Conservation (phyloP, 1,140 invertebrate genomes). For the Leptinotarsa defecta region DNA sequence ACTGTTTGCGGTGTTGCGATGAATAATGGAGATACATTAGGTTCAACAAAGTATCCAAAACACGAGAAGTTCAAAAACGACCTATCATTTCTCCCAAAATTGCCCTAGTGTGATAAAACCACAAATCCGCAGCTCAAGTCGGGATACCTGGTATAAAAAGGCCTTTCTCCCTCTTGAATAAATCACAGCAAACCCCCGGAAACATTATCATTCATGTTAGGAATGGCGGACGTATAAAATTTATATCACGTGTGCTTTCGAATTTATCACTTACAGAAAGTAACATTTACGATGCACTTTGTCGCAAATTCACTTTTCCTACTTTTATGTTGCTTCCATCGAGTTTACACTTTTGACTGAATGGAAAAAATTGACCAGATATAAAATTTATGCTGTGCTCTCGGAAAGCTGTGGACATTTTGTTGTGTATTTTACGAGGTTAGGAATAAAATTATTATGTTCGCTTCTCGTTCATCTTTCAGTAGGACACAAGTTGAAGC, state of each 20-base stretch:
- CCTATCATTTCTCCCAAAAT: no score
- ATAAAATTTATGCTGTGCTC: not conserved
- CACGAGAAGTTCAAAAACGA: no score
- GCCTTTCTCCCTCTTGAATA: not conserved
- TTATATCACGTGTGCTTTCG: slow-evolving; percentile 9
- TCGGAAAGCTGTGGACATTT: not conserved
- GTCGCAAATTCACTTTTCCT: slow-evolving; percentile 16
- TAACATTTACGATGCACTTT: slow-evolving; percentile 18
- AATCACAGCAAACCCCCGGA: slow-evolving; percentile 12
- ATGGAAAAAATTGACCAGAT: not conserved
- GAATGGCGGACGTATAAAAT: slow-evolving; percentile 11
- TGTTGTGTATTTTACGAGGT: not conserved
- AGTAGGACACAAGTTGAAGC: no score
- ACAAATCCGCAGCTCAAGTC: not conserved
- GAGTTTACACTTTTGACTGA: slow-evolving; percentile 8
- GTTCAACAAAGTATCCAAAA: no score
- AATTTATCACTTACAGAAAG: slow-evolving; percentile 7
- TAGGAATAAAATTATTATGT: not conserved
- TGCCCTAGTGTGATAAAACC: not conserved
- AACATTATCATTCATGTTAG: slow-evolving; percentile 16
- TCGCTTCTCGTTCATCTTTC: no score
- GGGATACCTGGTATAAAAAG: not conserved
- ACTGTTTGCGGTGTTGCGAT: no score
- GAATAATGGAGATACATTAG: no score
- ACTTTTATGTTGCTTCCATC: not conserved